Base-by-base conservation (phyloP, 92 coral and sea anemone species). In the Epizoanthus rinbou region DNA sequence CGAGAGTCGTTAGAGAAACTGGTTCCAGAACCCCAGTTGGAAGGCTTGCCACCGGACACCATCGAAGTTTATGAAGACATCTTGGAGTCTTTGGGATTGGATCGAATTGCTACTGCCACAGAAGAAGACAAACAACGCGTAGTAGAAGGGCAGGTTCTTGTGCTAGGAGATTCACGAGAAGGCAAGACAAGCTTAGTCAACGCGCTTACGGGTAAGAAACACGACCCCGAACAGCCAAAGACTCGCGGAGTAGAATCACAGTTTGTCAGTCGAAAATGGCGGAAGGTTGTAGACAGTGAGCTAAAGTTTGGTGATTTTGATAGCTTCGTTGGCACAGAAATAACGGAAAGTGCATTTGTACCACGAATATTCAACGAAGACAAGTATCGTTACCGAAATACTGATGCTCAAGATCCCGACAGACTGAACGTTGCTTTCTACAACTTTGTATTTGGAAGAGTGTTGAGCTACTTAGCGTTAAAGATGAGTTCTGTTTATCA, bases 151-250 rank as follows among this genome's bases (percentile, higher is more conserved):
- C 90, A 87, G 65, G 72, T 79, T 69, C 53, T 87, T 21, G 74
- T 87, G 18, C 80, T 87, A 31, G 90, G 90, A 68, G 90, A 87
- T 64, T 72, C 90, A 3, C 80, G 90, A 37, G 84, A 35, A 23
- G 90, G 90, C 17, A 87, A 87, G 64, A 87, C 90, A 58, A 87
- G 90, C 47, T 76, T 87, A 50, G 87, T 87, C 0, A 87, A 69
- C 8, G 74, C 90, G 4, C 69, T 87, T 37, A 87, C 80, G 1
- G 90, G 90, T 67, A 60, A 76, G 53, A 33, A 86, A 18, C 79
- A 83, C 80, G 84, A 87, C 69, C 74, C 62, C 16, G 63, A 67
- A 66, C 60, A 87, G 53, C 37, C 76, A 0, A 78, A 69, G 69
- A 87, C 90, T 16, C 68, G 41, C 43, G 87, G 87, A 24, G 74